Base-by-base conservation (phyloP, 2,888 invertebrate genomes). In the Gortyna flavago region DNA sequence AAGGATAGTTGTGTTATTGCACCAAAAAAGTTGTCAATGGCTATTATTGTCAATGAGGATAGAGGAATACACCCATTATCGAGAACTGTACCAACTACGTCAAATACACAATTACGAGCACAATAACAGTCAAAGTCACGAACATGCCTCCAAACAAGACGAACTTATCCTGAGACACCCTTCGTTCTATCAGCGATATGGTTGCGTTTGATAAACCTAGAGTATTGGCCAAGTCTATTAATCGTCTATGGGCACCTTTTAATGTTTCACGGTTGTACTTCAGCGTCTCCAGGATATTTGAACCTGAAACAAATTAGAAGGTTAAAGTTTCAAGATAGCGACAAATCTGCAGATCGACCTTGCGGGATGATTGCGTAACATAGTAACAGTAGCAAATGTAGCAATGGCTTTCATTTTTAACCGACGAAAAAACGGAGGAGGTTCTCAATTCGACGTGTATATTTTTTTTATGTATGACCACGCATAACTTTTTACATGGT, bases 171-270 rank as follows among this genome's bases (percentile, higher is more conserved):
- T 99, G 98, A 1, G 97, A 96, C 13, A 98, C 98, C 87, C 99
- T 96, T 75, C 98, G 97, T 92, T 99, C 99, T 88, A 99, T 99
- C 61, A 99, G 96, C 85, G 99, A 97, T 97, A 99, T 99, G 1
- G 99, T 99, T 16, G 99, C 99, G 93, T 99, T 99, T 13, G 99
- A 99, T 71, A 99, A 96, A 0, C 99, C 99, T 25, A 99, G 96
- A 0, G 98, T 99, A 94, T 99, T 99, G 18, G 99, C 99, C 93
- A 99, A 97, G 90, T 99, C 99, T 87, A 99, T 97, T 79, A 99
- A 97, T 83, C 98, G 97, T 88, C 97, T 97, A 84, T 98, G 98
- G 0, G 99, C 99, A 2, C 98, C 98, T 93, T 99, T 99, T 65
- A 99, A 92, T 0, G 98, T 98, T 83, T 97, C 97, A 74, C 99